Evolutionary conservation across 2,888 invertebrate genomes (phyloP).

Genomic region (Epiblema foenella): DNA sequence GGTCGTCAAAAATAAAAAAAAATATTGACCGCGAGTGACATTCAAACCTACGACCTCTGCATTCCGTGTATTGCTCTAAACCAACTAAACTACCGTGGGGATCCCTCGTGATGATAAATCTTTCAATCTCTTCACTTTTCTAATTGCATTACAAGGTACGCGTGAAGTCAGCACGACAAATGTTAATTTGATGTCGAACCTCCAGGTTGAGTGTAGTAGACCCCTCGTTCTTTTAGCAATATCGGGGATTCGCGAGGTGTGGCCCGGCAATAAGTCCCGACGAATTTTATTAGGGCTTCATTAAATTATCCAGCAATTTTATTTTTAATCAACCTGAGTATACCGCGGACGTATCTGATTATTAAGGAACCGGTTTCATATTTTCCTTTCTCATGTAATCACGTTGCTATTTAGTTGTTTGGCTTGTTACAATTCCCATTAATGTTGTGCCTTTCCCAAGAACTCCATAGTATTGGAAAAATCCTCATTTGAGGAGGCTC

Average conservation of each 20-base stretch:
- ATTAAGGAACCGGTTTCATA: constrained; percentile 31
- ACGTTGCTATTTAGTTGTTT: neutral
- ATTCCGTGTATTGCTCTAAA: too few relatives aligned
- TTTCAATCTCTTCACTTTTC: too few relatives aligned
- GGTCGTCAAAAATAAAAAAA: too few relatives aligned
- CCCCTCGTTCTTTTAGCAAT: constrained; percentile 69
- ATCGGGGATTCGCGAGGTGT: constrained; percentile 76
- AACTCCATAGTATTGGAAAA: too few relatives aligned
- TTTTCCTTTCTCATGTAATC: constrained; percentile 21
- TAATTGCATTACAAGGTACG: too few relatives aligned
- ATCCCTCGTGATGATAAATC: too few relatives aligned
- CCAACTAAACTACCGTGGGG: too few relatives aligned
- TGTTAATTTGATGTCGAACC: neutral
- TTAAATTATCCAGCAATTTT: constrained; percentile 65
- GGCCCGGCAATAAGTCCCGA: constrained; percentile 61
- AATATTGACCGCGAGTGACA: too few relatives aligned
- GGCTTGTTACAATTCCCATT: too few relatives aligned
- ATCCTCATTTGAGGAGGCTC: too few relatives aligned
- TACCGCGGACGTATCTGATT: constrained; percentile 36
- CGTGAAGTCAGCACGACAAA: neutral
- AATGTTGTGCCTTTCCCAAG: too few relatives aligned
- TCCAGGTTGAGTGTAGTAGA: neutral
- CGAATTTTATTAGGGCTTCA: constrained; percentile 63
- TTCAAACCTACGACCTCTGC: too few relatives aligned
- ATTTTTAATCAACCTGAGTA: constrained; percentile 67